Evolutionary conservation across 1,140 invertebrate species (phyloP).

Genomic region (Drosophila dunni): DNA sequence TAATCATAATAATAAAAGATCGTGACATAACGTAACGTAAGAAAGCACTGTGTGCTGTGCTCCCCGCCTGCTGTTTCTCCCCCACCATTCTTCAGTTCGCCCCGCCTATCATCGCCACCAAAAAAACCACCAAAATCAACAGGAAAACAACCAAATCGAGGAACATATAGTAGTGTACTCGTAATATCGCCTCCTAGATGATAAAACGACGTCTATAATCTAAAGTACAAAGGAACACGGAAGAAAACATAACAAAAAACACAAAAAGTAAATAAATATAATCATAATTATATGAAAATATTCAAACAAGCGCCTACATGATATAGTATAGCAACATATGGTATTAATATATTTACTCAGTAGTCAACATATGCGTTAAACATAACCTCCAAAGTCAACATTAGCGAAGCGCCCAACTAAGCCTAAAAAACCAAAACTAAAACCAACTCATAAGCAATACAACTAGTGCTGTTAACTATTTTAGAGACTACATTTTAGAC

Average conservation of each 20-base stretch:
- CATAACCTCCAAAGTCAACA: constrained; percentile 56
- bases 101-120: constrained; percentile 73
- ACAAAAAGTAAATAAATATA: constrained; percentile 14
- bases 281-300: constrained; percentile 37
- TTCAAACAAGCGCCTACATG: constrained; percentile 40
- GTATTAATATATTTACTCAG: constrained; percentile 72
- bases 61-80: constrained; percentile 22
- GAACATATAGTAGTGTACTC: constrained; percentile 8
- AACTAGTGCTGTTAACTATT: constrained; percentile 76
- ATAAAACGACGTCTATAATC: constrained; percentile 77
- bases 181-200: constrained; percentile 21
- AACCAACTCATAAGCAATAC: constrained; percentile 70
- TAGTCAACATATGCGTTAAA: constrained; percentile 62
- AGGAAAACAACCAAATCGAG: constrained; percentile 20
- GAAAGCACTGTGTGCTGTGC: constrained; percentile 22
- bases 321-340: constrained; percentile 72
- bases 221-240: constrained; percentile 70
- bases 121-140: constrained; percentile 57
- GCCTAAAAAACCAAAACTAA: constrained; percentile 32
- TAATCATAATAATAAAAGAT: neutral
- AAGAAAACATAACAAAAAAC: constrained; percentile 40
- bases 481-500: constrained; percentile 71
- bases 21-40: constrained; percentile 6
- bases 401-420: constrained; percentile 34
- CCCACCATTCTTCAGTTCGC: constrained; percentile 50